Percentiles rank a stretch among this genome's conserved stretches.
phyloP scores from a whole-genome alignment of 2,797 vertebrate species.

The Fundulus diaphanus region DNA sequence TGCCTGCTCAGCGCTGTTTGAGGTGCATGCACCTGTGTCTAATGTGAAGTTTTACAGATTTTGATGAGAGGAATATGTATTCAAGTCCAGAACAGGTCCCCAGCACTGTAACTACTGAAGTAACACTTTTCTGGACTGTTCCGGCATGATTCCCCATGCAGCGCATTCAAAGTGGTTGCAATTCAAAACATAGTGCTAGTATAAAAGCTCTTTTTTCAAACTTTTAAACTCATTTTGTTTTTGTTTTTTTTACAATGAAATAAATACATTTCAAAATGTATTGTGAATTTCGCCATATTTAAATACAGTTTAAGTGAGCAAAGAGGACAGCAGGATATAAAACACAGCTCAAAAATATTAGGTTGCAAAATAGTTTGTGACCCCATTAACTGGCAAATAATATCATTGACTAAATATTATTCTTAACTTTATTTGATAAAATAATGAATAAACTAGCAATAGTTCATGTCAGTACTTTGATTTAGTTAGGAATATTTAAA shows the following conservation, averaged over 20 bases:
- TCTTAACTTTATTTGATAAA: too few relatives aligned
- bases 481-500: neutral
- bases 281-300: neutral
- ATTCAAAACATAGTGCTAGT: too few relatives aligned
- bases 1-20: neutral
- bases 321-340: neutral
- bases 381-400: neutral
- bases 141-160: too few relatives aligned
- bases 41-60: neutral
- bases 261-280: neutral
- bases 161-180: neutral
- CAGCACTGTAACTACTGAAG: neutral
- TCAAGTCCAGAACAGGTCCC: neutral
- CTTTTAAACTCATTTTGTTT: neutral
- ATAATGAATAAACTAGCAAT: too few relatives aligned
- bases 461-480: too few relatives aligned
- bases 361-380: too few relatives aligned
- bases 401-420: neutral
- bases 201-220: too few relatives aligned
- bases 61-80: neutral
- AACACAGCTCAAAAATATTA: neutral
- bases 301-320: neutral
- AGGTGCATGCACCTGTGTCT: neutral
- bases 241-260: neutral
- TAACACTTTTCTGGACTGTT: neutral